phyloP scores from a whole-genome alignment of 2,888 invertebrate genomes.

The Drosophila pseudotalamancana region DNA sequence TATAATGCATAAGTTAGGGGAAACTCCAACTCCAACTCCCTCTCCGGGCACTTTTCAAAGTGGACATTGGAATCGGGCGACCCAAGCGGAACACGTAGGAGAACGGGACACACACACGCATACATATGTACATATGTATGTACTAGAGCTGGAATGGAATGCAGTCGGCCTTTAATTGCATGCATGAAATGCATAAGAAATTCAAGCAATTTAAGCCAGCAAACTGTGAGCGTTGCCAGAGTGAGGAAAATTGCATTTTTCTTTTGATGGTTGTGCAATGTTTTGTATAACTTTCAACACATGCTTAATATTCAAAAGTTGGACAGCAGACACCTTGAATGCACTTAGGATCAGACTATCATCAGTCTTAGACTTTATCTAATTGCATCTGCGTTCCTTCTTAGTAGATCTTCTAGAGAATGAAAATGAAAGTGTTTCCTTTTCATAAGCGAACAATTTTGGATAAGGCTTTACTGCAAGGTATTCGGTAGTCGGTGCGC shows the following conservation, averaged over 20 bases:
- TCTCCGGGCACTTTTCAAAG: slow-evolving; percentile 1
- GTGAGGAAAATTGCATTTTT: background rate
- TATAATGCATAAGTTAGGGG: no score
- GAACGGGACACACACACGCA: slow-evolving; percentile 8
- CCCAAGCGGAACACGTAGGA: slow-evolving; percentile 44
- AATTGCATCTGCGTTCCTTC: no score
- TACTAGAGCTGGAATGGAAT: slow-evolving; percentile 54
- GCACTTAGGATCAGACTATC: slow-evolving; percentile 33
- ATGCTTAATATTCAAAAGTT: slow-evolving; percentile 6
- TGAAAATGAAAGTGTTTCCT: no score
- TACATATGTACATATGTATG: slow-evolving; percentile 28
- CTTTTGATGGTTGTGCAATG: slow-evolving; percentile 15
- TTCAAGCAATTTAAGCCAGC: slow-evolving; percentile 13
- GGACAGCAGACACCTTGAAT: slow-evolving; percentile 31
- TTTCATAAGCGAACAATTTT: no score
- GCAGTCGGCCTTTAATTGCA: slow-evolving; percentile 60
- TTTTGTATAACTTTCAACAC: slow-evolving; percentile 24
- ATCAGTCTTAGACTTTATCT: slow-evolving; percentile 7
- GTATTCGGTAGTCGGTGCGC: no score
- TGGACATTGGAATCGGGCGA: slow-evolving; percentile 23
- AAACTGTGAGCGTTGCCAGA: background rate
- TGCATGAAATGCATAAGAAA: slow-evolving; percentile 64
- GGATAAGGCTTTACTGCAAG: no score
- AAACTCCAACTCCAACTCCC: background rate
- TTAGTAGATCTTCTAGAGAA: no score